A percentile compares a stretch with the other conserved stretches of the same genome.
phyloP scores from a whole-genome alignment of 2,113 vertebrate species.

The human (Homo sapiens) region DNA sequence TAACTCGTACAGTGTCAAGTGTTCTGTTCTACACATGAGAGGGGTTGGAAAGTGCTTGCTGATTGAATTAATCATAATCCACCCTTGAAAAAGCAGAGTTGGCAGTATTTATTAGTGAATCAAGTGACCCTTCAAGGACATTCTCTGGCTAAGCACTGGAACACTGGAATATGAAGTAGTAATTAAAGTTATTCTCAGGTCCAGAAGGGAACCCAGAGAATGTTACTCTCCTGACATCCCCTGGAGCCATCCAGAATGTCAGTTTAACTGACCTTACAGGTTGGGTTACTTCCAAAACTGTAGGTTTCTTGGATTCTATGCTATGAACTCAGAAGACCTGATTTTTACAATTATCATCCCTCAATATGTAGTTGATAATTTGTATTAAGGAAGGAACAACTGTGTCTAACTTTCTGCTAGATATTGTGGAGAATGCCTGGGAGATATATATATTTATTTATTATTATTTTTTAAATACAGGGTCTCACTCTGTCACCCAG shows the following conservation, averaged over 20 bases:
- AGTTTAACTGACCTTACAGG: background rate
- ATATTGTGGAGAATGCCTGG: background rate
- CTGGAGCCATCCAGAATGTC: background rate
- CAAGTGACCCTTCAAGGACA: background rate
- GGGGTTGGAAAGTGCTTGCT: background rate
- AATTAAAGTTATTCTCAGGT: conserved; percentile 14
- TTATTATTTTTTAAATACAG: no score
- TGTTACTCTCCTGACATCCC: background rate
- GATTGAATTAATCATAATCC: conserved; percentile 23
- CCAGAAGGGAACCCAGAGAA: background rate
- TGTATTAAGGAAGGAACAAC: background rate
- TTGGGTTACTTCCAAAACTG: background rate
- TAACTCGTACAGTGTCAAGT: background rate
- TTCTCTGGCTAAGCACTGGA: background rate
- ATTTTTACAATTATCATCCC: background rate
- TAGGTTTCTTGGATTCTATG: background rate
- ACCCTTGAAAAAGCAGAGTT: conserved; percentile 3
- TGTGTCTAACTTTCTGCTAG: background rate
- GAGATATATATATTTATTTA: no score
- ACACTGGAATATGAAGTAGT: background rate
- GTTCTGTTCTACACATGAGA: background rate
- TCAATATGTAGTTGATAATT: background rate
- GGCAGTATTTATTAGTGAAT: background rate
- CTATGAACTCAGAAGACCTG: background rate
- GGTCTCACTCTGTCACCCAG: no score